A percentile compares a stretch with the other conserved stretches of the same genome.
Evolutionary conservation across 2,888 invertebrate genomes (phyloP).

Genomic region (Spilosoma lubricipeda): DNA sequence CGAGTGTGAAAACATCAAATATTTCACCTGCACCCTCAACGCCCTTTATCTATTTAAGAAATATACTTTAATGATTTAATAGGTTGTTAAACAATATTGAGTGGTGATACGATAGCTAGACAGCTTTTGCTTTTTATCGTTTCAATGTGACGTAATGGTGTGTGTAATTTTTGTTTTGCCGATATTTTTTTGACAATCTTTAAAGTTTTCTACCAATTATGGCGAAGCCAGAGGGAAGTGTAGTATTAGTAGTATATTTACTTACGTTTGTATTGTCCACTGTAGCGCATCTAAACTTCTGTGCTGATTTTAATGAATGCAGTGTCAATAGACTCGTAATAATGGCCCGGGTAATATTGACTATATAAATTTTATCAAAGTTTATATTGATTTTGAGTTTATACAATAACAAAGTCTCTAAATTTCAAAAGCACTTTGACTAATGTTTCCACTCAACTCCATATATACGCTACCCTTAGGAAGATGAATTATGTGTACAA

Average conservation of each 20-base stretch:
- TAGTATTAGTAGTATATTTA: no score
- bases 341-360: no score
- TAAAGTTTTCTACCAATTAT: no score
- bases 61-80: background rate
- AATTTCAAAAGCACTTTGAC: background rate
- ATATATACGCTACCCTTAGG: background rate
- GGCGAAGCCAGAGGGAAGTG: no score
- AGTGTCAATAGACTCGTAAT: no score
- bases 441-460: background rate
- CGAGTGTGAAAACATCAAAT: constrained; percentile 61
- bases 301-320: no score
- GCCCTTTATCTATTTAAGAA: background rate
- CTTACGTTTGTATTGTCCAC: no score
- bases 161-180: background rate
- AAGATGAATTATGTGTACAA: background rate
- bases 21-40: constrained; percentile 42
- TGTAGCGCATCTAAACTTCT: no score
- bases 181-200: background rate
- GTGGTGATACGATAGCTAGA: background rate
- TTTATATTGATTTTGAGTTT: no score
- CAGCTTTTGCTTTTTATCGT: background rate
- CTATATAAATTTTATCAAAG: no score
- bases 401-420: background rate
- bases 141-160: no score
- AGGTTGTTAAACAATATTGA: constrained; percentile 5